A percentile compares a stretch with the other conserved stretches of the same genome.
phyloP scores from a whole-genome alignment of 2,888 invertebrate species.

The Dastarcus helophoroides region DNA sequence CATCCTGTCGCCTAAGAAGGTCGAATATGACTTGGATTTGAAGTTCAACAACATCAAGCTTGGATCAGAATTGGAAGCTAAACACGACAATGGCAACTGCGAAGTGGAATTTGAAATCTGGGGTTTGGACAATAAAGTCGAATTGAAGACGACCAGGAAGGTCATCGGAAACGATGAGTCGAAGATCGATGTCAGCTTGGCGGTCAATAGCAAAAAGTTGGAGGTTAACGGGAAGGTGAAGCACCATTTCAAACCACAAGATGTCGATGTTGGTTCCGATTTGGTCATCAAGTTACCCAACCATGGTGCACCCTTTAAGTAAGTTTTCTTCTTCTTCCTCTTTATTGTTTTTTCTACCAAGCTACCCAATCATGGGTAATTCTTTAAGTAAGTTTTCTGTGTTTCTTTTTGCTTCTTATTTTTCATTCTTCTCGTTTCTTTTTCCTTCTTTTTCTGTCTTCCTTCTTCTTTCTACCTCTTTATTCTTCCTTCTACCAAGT shows the following conservation, averaged over 20 bases:
- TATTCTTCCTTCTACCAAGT: too few species aligned
- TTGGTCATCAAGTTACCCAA: slow-evolving; percentile 45
- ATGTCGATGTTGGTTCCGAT: slow-evolving; percentile 45
- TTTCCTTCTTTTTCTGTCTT: too few species aligned
- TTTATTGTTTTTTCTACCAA: too few species aligned
- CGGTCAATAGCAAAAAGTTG: slow-evolving; percentile 49
- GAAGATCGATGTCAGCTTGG: slow-evolving; percentile 48
- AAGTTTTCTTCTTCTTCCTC: slow-evolving; percentile 26
- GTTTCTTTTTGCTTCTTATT: too few species aligned
- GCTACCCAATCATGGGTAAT: too few species aligned
- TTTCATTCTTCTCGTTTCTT: too few species aligned
- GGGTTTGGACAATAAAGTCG: slow-evolving; percentile 40
- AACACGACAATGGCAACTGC: slow-evolving; percentile 41
- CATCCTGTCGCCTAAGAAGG: slow-evolving; percentile 46
- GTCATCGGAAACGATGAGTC: slow-evolving; percentile 45
- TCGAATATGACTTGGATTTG: slow-evolving; percentile 39
- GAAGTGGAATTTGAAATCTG: slow-evolving; percentile 45
- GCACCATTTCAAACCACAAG: slow-evolving; percentile 44
- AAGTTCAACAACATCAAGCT: slow-evolving; percentile 17
- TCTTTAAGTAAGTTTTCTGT: too few species aligned
- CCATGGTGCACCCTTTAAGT: slow-evolving; percentile 47
- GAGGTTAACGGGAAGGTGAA: slow-evolving; percentile 47
- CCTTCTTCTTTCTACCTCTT: too few species aligned
- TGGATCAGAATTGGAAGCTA: slow-evolving; percentile 38
- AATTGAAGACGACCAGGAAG: slow-evolving; percentile 46